Percentiles rank a stretch among this genome's conserved stretches.
phyloP scores from a whole-genome alignment of 1,140 invertebrate genomes.

The Drosophila orena region DNA sequence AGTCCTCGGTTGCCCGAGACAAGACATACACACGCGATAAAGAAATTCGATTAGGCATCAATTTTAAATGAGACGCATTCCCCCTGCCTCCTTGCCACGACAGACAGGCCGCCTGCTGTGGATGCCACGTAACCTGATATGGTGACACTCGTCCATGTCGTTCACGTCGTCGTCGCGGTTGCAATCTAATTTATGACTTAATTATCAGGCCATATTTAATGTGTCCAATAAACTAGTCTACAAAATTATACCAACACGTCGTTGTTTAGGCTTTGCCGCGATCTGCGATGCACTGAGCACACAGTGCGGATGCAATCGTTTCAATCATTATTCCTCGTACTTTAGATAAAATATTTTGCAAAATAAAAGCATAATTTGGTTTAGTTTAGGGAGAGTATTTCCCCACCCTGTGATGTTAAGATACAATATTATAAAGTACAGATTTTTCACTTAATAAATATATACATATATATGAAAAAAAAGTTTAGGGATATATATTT shows the following conservation, averaged over 20 bases:
- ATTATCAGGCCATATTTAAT: slow-evolving; percentile 85
- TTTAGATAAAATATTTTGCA: too few relatives aligned
- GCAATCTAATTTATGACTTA: slow-evolving; percentile 85
- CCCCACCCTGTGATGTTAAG: too few relatives aligned
- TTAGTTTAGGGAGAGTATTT: too few relatives aligned
- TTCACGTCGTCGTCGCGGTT: slow-evolving; percentile 63
- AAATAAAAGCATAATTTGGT: too few relatives aligned
- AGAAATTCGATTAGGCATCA: slow-evolving; percentile 84
- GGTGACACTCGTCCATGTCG: slow-evolving; percentile 77
- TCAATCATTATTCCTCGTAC: too few relatives aligned
- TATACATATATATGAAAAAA: too few relatives aligned
- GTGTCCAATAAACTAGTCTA: slow-evolving; percentile 85
- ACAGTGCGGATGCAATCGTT: too few relatives aligned
- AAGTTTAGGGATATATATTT: too few relatives aligned
- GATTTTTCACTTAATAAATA: too few relatives aligned
- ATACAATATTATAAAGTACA: too few relatives aligned
- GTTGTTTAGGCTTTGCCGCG: slow-evolving; percentile 68
- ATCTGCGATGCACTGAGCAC: slow-evolving; percentile 21
- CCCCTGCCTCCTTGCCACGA: slow-evolving; percentile 17
- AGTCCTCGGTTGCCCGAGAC: slow-evolving; percentile 15
- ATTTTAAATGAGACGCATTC: slow-evolving; percentile 82
- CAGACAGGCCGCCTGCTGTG: slow-evolving; percentile 65
- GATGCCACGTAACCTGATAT: slow-evolving; percentile 80
- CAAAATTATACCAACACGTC: slow-evolving; percentile 84
- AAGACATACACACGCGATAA: slow-evolving; percentile 83